Evolutionary conservation across 2,888 invertebrate genomes (phyloP).

Genomic region (Pediacus dermestoides): DNA sequence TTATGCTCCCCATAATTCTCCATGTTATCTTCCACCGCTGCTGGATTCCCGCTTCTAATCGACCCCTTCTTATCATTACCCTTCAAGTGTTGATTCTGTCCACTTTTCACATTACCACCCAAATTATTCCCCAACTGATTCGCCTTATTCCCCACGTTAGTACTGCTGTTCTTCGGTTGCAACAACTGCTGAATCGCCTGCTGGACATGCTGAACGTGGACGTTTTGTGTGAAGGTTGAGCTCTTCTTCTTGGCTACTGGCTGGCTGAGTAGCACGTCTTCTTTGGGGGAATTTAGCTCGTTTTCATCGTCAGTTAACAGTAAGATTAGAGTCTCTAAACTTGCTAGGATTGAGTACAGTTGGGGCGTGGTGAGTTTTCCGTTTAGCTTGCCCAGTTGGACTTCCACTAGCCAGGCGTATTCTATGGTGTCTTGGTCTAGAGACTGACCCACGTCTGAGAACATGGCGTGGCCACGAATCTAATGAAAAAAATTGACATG

Average conservation of each 20-base stretch:
- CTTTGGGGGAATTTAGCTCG: conserved; percentile 77
- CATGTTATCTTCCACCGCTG: conserved; percentile 24
- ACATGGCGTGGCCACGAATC: conserved; percentile 93
- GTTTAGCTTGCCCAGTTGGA: conserved; percentile 88
- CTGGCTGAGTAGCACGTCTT: conserved; percentile 62
- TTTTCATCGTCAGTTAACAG: conserved; percentile 88
- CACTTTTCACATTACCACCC: neutral
- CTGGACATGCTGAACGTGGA: conserved; percentile 39
- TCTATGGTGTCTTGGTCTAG: conserved; percentile 93
- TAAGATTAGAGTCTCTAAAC: conserved; percentile 83
- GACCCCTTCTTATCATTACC: conserved; percentile 36
- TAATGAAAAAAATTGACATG: conserved; percentile 40
- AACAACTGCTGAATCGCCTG: conserved; percentile 38
- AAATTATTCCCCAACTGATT: conserved; percentile 14
- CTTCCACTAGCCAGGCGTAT: conserved; percentile 95
- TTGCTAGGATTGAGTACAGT: conserved; percentile 81
- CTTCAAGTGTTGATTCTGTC: conserved; percentile 21
- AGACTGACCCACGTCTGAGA: conserved; percentile 85
- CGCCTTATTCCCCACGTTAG: conserved; percentile 27
- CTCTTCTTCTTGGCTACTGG: conserved; percentile 50
- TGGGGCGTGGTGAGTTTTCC: conserved; percentile 88
- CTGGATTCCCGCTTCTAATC: conserved; percentile 19
- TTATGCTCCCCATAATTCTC: conserved; percentile 42
- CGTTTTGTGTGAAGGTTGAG: conserved; percentile 36
- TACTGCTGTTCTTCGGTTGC: conserved; percentile 35